Percentiles rank a stretch among this genome's conserved stretches.
phyloP scores from a whole-genome alignment of 2,113 vertebrate species.

The Sturnira hondurensis region DNA sequence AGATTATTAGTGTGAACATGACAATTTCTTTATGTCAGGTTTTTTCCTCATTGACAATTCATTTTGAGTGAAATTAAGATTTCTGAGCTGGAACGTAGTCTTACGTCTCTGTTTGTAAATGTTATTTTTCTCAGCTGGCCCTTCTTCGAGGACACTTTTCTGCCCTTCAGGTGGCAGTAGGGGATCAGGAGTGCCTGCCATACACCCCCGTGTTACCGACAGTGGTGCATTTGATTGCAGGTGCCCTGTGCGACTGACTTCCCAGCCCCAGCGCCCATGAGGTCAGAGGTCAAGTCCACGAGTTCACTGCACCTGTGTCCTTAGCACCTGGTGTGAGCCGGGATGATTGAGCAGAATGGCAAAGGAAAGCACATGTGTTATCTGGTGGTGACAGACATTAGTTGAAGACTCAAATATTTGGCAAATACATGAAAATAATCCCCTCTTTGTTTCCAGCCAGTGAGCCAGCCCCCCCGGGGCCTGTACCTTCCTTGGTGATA shows the following conservation, averaged over 20 bases:
- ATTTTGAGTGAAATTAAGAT: background rate
- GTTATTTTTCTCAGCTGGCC: background rate
- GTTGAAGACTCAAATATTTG: background rate
- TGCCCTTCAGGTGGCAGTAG: background rate
- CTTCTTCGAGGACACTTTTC: background rate
- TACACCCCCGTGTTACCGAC: no score
- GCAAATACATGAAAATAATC: background rate
- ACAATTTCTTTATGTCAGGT: background rate
- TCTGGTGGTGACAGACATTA: background rate
- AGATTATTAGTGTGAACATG: background rate
- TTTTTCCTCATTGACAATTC: background rate
- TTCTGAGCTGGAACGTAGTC: background rate
- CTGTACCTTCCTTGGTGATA: background rate
- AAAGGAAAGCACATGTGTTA: background rate
- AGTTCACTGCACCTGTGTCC: background rate
- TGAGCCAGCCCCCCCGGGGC: background rate
- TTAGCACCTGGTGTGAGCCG: background rate
- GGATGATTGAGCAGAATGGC: background rate
- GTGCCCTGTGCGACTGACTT: background rate
- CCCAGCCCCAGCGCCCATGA: background rate
- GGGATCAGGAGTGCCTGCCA: no score
- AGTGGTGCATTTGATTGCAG: background rate
- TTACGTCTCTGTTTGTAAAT: background rate
- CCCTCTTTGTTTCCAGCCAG: constrained; percentile 59
- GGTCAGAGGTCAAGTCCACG: background rate